Base-by-base conservation (phyloP, 1,140 invertebrate species). In the Bacillus rossius region DNA sequence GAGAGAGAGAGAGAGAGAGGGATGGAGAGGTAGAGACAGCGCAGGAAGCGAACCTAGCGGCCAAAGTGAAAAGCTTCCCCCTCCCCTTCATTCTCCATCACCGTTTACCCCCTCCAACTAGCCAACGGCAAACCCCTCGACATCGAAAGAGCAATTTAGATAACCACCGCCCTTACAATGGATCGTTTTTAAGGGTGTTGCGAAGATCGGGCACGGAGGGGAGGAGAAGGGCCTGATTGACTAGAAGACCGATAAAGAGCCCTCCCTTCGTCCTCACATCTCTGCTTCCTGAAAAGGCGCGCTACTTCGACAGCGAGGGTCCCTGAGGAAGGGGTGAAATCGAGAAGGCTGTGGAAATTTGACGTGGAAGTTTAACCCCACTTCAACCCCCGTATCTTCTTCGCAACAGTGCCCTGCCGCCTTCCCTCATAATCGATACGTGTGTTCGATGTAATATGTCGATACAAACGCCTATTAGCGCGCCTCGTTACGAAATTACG, bases 71-170 rank as follows among this genome's bases (percentile, higher is more conserved):
- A 54, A 54, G n/a, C 52, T 54, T 10, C 40, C 25, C 40, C 50
- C 14, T 23, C 14, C 34, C 37, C 34, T 41, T 17, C 20, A 3
- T 29, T 25, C 48, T 16, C 29, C 29, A 4, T 7, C 23, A 3
- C 25, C 8, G 3, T 16, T 51, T 51, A 8, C 14, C 42, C 22
- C 14, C 16, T 45, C 42, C 42, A 17, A 45, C 42, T 34, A 25
- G 29, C 14, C 48, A 29, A 26, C 26, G 16, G 48, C n/a, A n/a
- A n/a, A n/a, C 48, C 19, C 37, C 37, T 25, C 20, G 26, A 50
- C 48, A 50, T 50, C 48, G 48, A 54, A 54, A 42, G 52, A 54
- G 52, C 52, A 54, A 54, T 54, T 54, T 54, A 54, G 52, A 54
- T 54, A 54, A 54, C 52, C 52, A 40, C 52, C 37, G 40, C 17